Base-by-base conservation (phyloP, 2,888 invertebrate species). In the Pristionchus entomophagus region DNA sequence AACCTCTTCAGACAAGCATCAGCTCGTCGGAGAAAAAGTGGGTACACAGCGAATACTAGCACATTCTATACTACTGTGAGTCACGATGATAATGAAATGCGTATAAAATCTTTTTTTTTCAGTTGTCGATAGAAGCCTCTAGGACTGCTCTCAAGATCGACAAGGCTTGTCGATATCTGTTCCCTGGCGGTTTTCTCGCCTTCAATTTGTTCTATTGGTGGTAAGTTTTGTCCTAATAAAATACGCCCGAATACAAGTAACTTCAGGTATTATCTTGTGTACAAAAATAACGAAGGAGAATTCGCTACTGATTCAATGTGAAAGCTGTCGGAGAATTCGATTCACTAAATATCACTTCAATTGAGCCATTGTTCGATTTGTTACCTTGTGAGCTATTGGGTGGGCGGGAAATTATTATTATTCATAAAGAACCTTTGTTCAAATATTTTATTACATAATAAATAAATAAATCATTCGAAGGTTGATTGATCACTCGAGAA, bases 191-290 rank as follows among this genome's bases (percentile, higher is more conserved):
- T 14, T 84, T 84, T 22, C 35, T 62, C 5, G 38, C 59, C 19
- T 84, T 84, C 83, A 84, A 84, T 14, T 12, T 65, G 22, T 29
- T 49, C n/a, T 84, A 84, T 41, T 84, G 83, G 83, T 84, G 83
- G 83, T 84, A n/a, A 65, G 65, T 29, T 14, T 41, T 8, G 10
- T 56, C n/a, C n/a, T 56, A 22, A n/a, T n/a, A n/a, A n/a, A n/a
- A n/a, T n/a, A n/a, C n/a, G n/a, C n/a, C n/a, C n/a, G n/a, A 77
- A 41, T 45, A n/a, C 14, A 22, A 22, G 19, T 51, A 5, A 17
- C 51, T 80, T 19, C 51, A 80, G 80, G 80, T 80, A 51, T 51
- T 80, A 80, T 26, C 51, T 80, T 17, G 32, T 80, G 29, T 22
- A 51, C 53, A 49, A 51, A 19, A 53, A 51, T 32, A 80, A 80